Evolutionary conservation across 1,140 invertebrate genomes (phyloP).

Genomic region (Dryas iulia): DNA sequence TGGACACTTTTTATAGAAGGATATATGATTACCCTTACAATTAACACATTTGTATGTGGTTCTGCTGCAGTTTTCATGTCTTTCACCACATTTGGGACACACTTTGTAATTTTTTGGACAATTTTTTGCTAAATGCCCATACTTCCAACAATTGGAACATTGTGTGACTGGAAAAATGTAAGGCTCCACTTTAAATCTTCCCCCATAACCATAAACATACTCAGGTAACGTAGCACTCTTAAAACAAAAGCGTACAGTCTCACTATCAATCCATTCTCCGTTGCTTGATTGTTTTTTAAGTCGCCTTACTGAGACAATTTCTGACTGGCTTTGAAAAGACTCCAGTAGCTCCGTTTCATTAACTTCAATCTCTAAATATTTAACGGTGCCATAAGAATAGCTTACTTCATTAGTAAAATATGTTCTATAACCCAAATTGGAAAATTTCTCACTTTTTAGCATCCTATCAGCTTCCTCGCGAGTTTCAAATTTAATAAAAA

Average conservation of each 20-base stretch:
- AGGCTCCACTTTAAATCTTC: slow-evolving; percentile 20
- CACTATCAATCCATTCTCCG: slow-evolving; percentile 33
- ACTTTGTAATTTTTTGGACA: too few relatives aligned
- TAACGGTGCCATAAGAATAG: slow-evolving; percentile 24
- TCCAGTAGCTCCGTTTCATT: slow-evolving; percentile 7
- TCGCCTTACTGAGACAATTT: slow-evolving; percentile 28
- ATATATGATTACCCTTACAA: background rate
- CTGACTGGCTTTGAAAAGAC: background rate
- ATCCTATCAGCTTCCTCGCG: slow-evolving; percentile 25
- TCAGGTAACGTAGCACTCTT: slow-evolving; percentile 24
- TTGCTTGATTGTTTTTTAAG: slow-evolving; percentile 22
- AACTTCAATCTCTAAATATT: too few relatives aligned
- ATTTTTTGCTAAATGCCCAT: background rate
- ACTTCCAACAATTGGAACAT: background rate
- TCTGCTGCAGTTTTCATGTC: background rate
- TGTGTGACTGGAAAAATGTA: slow-evolving; percentile 36
- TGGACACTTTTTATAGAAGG: background rate
- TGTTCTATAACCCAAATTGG: slow-evolving; percentile 15
- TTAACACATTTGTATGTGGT: too few relatives aligned
- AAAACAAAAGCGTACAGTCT: slow-evolving; percentile 35
- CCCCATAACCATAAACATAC: slow-evolving; percentile 27
- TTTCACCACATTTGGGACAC: background rate
- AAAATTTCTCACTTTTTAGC: slow-evolving; percentile 12
- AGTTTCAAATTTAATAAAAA: slow-evolving; percentile 21
- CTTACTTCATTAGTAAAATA: slow-evolving; percentile 22